Evolutionary conservation across 2,888 invertebrate species (phyloP).

Genomic region (Chrysina gloriosa): DNA sequence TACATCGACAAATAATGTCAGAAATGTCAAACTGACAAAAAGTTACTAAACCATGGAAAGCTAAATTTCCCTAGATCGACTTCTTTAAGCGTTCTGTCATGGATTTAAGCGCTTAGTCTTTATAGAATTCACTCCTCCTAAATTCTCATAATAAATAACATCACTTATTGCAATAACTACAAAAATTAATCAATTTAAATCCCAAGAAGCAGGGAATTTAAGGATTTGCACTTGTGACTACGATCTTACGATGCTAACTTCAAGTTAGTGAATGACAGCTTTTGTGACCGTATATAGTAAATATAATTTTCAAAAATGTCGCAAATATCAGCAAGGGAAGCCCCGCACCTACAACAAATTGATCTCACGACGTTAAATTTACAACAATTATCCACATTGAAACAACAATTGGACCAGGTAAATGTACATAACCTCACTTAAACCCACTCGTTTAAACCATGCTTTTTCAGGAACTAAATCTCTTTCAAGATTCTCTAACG

Average conservation of each 20-base stretch:
- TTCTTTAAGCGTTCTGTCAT: too few relatives aligned
- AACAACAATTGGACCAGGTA: constrained; percentile 89
- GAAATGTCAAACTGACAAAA: not conserved
- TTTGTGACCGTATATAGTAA: constrained; percentile 30
- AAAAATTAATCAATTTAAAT: too few relatives aligned
- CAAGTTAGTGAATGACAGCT: not conserved
- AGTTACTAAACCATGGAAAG: not conserved
- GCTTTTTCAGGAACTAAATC: constrained; percentile 77
- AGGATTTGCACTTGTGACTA: too few relatives aligned
- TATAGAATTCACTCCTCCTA: too few relatives aligned
- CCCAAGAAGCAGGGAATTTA: too few relatives aligned
- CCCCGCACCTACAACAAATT: constrained; percentile 78
- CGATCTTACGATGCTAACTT: too few relatives aligned
- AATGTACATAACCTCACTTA: constrained; percentile 38
- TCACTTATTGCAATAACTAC: too few relatives aligned
- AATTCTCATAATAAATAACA: too few relatives aligned
- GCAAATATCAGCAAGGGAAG: constrained; percentile 71
- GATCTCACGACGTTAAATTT: constrained; percentile 84
- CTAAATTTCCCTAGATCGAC: not conserved
- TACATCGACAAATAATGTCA: not conserved
- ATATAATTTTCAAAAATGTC: constrained; percentile 66
- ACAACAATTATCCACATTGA: constrained; percentile 84
- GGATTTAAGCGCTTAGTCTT: too few relatives aligned
- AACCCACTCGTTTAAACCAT: constrained; percentile 42
- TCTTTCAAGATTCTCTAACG: constrained; percentile 91